Evolutionary conservation across 2,888 invertebrate species (phyloP).

Genomic region (Agonopterix heracliana): DNA sequence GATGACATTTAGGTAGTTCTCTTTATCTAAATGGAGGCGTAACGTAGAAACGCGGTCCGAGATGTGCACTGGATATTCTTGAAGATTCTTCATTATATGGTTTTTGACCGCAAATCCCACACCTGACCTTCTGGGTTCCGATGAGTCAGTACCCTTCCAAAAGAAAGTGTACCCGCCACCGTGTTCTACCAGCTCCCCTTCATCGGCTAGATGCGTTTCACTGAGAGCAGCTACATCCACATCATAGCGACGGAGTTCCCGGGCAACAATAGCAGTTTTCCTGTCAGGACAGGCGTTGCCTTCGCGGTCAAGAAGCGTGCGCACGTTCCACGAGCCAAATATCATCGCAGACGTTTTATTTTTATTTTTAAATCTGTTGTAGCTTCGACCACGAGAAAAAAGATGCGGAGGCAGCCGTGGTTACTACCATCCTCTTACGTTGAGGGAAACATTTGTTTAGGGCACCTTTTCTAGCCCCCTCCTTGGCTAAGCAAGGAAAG

Average conservation of each 20-base stretch:
- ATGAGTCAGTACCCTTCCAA: constrained; percentile 8
- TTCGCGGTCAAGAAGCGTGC: constrained; percentile 4
- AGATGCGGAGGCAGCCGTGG: not conserved
- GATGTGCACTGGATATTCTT: constrained; percentile 7
- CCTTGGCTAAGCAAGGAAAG: too few species aligned
- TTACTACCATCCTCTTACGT: not conserved
- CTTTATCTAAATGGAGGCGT: constrained; percentile 9
- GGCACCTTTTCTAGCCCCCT: too few species aligned
- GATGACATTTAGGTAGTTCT: constrained; percentile 12
- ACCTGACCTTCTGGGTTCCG: constrained; percentile 8
- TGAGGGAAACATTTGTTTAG: not conserved
- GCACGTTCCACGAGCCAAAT: constrained; percentile 15
- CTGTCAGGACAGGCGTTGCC: constrained; percentile 1
- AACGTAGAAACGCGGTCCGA: constrained; percentile 10
- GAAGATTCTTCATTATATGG: not conserved
- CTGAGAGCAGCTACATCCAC: constrained; percentile 14
- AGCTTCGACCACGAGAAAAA: not conserved
- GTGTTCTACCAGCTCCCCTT: constrained; percentile 7
- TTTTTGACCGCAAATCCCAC: constrained; percentile 14
- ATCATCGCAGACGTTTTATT: too few species aligned
- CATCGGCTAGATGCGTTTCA: constrained; percentile 15
- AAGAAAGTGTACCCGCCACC: constrained; percentile 11
- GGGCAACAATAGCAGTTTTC: constrained; percentile 10
- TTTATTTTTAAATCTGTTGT: too few species aligned
- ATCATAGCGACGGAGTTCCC: constrained; percentile 11